Conservation (phyloP, 2,888 invertebrate genomes). For the Cryptus armator region DNA sequence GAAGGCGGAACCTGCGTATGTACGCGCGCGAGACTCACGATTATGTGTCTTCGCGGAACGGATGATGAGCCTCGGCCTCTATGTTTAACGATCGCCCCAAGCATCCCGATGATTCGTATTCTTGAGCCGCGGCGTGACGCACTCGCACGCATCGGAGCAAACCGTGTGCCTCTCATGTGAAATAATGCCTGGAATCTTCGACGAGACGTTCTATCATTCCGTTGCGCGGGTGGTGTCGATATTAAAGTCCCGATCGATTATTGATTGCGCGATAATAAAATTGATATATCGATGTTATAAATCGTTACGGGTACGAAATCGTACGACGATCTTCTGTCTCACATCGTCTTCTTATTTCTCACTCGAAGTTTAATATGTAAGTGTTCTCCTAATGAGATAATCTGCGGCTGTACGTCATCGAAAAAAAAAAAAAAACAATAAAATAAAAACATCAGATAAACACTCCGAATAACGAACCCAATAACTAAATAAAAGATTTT, state of each 20-base stretch:
- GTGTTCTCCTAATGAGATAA: neutral
- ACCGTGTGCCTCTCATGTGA: conserved; percentile 54
- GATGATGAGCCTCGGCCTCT: conserved; percentile 63
- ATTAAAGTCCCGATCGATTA: conserved; percentile 65
- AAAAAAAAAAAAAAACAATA: neutral
- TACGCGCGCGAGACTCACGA: conserved; percentile 56
- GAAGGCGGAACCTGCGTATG: conserved; percentile 63
- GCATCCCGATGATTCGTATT: conserved; percentile 68
- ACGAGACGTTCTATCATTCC: conserved; percentile 63
- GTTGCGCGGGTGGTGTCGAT: conserved; percentile 61
- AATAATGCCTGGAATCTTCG: conserved; percentile 68
- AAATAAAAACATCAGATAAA: neutral
- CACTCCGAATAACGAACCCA: neutral
- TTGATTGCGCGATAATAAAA: conserved; percentile 58
- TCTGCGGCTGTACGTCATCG: neutral
- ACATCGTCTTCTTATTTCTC: neutral
- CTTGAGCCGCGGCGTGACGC: conserved; percentile 61
- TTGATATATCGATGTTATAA: conserved; percentile 25
- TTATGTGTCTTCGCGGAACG: conserved; percentile 67
- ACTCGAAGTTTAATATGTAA: neutral
- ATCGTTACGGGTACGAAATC: conserved; percentile 28
- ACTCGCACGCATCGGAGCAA: conserved; percentile 40
- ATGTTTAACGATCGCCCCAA: conserved; percentile 68
- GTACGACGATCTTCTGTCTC: neutral
- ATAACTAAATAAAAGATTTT: neutral